Percentiles rank a stretch among this genome's conserved stretches.
These are phyloP conservation scores for Miichthys miiuy DNA, from an alignment of 2,797 vertebrate genomes.

Conservation along the genomic window DNA sequence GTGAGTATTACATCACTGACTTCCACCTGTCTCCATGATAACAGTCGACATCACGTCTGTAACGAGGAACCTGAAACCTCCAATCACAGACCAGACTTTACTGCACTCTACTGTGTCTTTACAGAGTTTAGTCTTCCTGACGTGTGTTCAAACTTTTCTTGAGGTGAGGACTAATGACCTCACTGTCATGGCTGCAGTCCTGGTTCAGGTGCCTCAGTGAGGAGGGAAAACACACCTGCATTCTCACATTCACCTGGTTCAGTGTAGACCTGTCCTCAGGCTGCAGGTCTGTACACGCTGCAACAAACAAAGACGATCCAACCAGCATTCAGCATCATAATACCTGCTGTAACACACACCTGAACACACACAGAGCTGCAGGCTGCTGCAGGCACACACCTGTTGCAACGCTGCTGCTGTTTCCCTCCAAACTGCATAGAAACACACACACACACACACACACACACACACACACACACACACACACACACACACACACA, in stretches of 20 bases:
- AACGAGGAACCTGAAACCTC: neutral
- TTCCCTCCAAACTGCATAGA: conserved; percentile 25
- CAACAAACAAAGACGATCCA: neutral
- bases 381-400: conserved; percentile 56
- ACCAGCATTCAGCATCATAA: neutral
- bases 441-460: neutral
- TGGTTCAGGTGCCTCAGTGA: neutral
- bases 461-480: conserved; percentile 5
- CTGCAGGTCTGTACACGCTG: conserved; percentile 6
- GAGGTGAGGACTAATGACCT: no score
- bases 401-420: conserved; percentile 54
- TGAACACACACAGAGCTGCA: neutral
- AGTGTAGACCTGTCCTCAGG: neutral
- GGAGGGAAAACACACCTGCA: neutral
- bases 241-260: neutral
- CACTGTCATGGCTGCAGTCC: no score
- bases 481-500: neutral
- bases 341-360: neutral
- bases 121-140: no score
- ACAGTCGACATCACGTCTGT: neutral
- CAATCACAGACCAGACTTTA: no score
- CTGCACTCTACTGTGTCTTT: no score
- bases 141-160: no score
- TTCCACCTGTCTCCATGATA: conserved; percentile 11
- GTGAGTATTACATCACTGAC: conserved; percentile 28